Conservation (phyloP, 2,113 vertebrate genomes). For the Orcinus orca region DNA sequence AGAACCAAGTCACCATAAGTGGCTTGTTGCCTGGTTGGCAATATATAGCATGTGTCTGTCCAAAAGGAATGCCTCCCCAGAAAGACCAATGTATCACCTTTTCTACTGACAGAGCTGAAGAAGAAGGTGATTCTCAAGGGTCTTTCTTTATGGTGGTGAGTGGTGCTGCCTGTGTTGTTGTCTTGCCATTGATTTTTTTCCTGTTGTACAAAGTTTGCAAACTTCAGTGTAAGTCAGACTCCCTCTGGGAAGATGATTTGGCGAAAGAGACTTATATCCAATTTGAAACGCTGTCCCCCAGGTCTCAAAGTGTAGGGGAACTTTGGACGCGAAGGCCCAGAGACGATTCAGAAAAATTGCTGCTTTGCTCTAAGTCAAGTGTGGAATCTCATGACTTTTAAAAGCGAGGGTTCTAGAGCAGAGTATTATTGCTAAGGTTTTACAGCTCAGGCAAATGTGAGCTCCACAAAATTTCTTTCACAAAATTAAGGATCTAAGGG, state of each 20-base stretch:
- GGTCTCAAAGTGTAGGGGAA: constrained; percentile 87
- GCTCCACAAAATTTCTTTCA: not conserved
- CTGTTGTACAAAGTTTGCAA: constrained; percentile 93
- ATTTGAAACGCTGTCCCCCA: constrained; percentile 94
- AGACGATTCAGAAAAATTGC: constrained; percentile 90
- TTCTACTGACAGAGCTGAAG: constrained; percentile 82
- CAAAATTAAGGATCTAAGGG: not conserved
- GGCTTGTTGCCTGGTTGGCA: constrained; percentile 88
- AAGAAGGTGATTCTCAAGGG: constrained; percentile 77
- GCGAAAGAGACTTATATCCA: constrained; percentile 94
- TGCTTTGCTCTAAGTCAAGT: constrained; percentile 92
- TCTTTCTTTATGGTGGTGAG: constrained; percentile 84
- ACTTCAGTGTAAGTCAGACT: constrained; percentile 84
- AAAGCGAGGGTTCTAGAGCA: constrained; percentile 88
- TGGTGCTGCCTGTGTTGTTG: constrained; percentile 85
- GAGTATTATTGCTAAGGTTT: constrained; percentile 89
- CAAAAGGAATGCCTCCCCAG: constrained; percentile 83
- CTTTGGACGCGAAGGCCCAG: constrained; percentile 90
- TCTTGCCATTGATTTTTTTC: constrained; percentile 88
- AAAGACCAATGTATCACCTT: constrained; percentile 94
- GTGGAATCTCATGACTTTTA: constrained; percentile 93
- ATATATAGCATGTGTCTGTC: constrained; percentile 93
- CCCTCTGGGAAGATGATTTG: constrained; percentile 85
- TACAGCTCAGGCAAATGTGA: not conserved
- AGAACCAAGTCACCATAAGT: constrained; percentile 89